Percentiles rank a stretch among this genome's conserved stretches.
Conservation (phyloP, 2,888 invertebrate genomes). For the Polyommatus icarus region DNA sequence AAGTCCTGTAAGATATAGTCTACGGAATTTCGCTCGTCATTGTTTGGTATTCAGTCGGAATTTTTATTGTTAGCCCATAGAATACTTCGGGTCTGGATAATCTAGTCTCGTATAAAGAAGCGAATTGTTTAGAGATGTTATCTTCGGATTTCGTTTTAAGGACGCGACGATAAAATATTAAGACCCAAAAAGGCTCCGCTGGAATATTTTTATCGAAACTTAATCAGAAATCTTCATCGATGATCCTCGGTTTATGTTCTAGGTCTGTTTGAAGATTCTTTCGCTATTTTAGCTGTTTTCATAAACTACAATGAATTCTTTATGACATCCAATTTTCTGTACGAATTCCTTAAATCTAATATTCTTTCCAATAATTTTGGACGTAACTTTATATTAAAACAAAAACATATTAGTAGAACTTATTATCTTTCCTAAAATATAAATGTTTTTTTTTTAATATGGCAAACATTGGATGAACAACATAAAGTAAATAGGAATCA, state of each 20-base stretch:
- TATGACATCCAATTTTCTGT: not conserved
- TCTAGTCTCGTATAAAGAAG: constrained; percentile 15
- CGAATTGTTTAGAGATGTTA: constrained; percentile 16
- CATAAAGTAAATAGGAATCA: not conserved
- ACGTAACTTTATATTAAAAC: too few relatives aligned
- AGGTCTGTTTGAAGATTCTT: not conserved
- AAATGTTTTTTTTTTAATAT: too few relatives aligned
- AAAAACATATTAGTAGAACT: too few relatives aligned
- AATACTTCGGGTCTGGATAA: constrained; percentile 4
- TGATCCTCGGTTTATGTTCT: not conserved
- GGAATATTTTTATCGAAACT: not conserved
- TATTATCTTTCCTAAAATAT: too few relatives aligned
- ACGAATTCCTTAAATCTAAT: too few relatives aligned
- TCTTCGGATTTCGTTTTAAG: constrained; percentile 8
- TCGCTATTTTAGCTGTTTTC: constrained; percentile 4
- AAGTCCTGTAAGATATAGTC: constrained; percentile 30
- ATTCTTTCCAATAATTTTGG: too few relatives aligned
- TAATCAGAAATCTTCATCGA: constrained; percentile 2
- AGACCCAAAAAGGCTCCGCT: not conserved
- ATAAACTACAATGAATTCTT: not conserved
- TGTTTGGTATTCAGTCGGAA: constrained; percentile 22
- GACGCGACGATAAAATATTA: constrained; percentile 12
- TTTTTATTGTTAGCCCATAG: constrained; percentile 23
- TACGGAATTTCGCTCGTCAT: constrained; percentile 24
- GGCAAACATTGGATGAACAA: too few relatives aligned